phyloP scores from a whole-genome alignment of 2,888 invertebrate genomes.

The Apamea crenata region DNA sequence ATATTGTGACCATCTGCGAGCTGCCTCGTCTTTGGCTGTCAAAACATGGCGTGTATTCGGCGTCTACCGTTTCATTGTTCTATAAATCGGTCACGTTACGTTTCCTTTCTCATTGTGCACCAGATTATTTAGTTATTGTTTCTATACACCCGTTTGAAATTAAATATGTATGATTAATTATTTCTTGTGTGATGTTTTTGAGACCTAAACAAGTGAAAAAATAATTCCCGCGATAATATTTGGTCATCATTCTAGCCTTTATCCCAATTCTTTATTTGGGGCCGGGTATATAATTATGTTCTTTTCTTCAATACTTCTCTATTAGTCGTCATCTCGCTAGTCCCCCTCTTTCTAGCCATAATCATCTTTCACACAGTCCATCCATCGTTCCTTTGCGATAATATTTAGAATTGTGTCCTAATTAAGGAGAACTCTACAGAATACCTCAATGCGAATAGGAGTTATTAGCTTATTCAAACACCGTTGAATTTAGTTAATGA shows the following conservation, averaged over 20 bases:
- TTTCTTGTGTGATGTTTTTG: neutral
- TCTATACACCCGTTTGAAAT: slow-evolving; percentile 39
- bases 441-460: neutral
- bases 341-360: neutral
- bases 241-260: neutral
- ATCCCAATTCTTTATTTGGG: neutral
- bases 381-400: neutral
- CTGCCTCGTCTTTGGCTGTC: slow-evolving; percentile 63
- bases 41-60: slow-evolving; percentile 71
- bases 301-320: neutral
- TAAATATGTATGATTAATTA: slow-evolving; percentile 26
- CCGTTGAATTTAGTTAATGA: neutral
- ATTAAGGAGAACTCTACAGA: too few relatives aligned
- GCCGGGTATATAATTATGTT: neutral
- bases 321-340: neutral
- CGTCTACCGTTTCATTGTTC: slow-evolving; percentile 71
- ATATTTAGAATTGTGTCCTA: neutral
- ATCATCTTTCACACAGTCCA: neutral
- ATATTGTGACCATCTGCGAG: slow-evolving; percentile 18
- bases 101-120: slow-evolving; percentile 69
- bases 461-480: neutral
- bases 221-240: neutral
- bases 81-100: slow-evolving; percentile 72
- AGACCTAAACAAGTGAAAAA: neutral
- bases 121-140: slow-evolving; percentile 61